Conservation (phyloP, 2,113 vertebrate genomes). For the human (Homo sapiens) region DNA sequence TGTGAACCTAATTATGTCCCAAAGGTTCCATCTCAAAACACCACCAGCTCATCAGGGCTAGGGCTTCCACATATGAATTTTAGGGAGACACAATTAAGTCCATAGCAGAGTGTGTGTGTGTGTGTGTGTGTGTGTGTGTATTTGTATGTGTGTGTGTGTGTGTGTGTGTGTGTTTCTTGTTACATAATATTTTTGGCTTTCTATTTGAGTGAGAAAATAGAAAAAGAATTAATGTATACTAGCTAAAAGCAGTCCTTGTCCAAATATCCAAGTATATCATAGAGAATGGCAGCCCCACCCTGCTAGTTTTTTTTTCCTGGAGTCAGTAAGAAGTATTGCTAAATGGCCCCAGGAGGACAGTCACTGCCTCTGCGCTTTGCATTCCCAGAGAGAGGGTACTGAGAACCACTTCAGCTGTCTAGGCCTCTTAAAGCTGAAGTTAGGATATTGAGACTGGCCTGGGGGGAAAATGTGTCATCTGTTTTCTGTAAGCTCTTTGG, state of each 20-base stretch:
- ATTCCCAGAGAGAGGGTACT: background rate
- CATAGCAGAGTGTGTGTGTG: background rate
- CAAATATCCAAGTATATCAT: background rate
- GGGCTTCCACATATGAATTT: background rate
- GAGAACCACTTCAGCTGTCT: background rate
- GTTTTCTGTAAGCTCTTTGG: background rate
- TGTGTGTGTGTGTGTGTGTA: background rate
- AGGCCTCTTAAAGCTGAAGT: background rate
- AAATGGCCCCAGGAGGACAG: background rate
- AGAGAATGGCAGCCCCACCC: background rate
- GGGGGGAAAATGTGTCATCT: background rate
- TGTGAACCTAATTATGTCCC: background rate
- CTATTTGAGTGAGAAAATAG: background rate
- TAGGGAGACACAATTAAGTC: background rate
- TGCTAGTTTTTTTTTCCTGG: background rate
- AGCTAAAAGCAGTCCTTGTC: background rate
- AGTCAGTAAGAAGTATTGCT: background rate
- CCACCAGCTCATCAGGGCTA: background rate
- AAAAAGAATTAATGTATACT: background rate
- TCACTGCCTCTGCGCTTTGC: accelerated
- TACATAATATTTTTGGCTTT: background rate
- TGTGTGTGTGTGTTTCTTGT: background rate
- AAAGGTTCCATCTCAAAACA: background rate
- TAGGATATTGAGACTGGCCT: background rate
- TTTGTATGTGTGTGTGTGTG: background rate